Evolutionary conservation across 2,113 vertebrate species (phyloP), one percentile per base, ranked within the genome.

Genomic region (Prietella phreatophila): DNA sequence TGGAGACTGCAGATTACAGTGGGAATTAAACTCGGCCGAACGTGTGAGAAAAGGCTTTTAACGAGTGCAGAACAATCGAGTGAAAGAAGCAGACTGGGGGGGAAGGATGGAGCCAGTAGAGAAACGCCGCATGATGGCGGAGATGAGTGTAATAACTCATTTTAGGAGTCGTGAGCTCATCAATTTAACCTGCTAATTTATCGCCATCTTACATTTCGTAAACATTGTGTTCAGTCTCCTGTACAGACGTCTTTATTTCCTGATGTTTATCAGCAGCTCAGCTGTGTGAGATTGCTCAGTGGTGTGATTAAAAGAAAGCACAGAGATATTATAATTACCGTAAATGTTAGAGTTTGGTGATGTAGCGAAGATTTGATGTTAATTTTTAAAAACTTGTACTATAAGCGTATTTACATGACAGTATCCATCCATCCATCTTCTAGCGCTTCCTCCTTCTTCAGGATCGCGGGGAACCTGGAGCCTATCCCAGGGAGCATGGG

Each of bases 11-110:
- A 80, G 83, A 58, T 88, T 80, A 80, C 83, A 80, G 73, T 55
- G 75, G 87, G 87, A 88, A 84, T 84, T 88, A 56, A 76, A 87
- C 67, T 83, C 55, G 71, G 69, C 73, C 69, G 63, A 88, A 85
- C 10, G 50, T 78, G 79, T 53, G 42, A 63, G 82, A 76, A 78
- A 61, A 78, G 69, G 30, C 30, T 65, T 84, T 79, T 67, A 36
- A 84, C 55, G 63, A 50, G 47, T 87, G 36, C 58, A 53, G 73
- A 82, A 63, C 84, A 85, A 55, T 55, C 11, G 22, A 19, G 78
- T 39, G 76, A 80, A 86, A 67, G 82, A 42, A 84, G 39, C 56
- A 63, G 17, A 13, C 55, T 22, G 58, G 56, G 56, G 56, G 33
- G 33, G n/a, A 39, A 6, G 50, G n/a, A 30, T 3, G 50, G 53